Evolutionary conservation across 2,113 vertebrate species (phyloP).

Genomic region (Hydropotes inermis): DNA sequence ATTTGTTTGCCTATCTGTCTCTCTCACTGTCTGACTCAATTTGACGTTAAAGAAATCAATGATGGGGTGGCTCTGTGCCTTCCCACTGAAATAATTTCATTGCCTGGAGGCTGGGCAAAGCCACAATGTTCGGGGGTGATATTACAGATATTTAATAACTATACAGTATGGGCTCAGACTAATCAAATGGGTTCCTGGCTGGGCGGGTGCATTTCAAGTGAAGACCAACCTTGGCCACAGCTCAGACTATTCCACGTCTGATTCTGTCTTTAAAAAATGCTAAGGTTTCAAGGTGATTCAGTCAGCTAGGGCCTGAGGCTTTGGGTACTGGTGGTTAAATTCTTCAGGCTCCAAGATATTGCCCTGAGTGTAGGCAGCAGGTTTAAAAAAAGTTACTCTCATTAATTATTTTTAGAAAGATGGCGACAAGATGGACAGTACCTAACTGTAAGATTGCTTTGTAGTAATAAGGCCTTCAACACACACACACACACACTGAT

Average conservation of each 20-base stretch:
- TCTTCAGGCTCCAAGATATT: constrained; percentile 52
- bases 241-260: constrained; percentile 14
- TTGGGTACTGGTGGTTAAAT: constrained; percentile 44
- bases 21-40: constrained; percentile 11
- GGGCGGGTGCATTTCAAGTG: neutral
- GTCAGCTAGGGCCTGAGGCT: constrained; percentile 22
- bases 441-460: constrained; percentile 75
- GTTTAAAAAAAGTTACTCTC: constrained; percentile 49
- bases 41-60: constrained; percentile 49
- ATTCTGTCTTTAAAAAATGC: constrained; percentile 47
- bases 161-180: neutral
- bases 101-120: neutral
- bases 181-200: neutral
- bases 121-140: neutral
- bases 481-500: constrained; percentile 33
- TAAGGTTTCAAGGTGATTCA: constrained; percentile 56
- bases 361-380: constrained; percentile 24
- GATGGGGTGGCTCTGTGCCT: neutral
- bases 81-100: constrained; percentile 40
- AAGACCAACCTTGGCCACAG: constrained; percentile 21
- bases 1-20: constrained; percentile 17
- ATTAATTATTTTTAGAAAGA: constrained; percentile 68
- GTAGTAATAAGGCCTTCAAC: constrained; percentile 61
- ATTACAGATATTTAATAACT: constrained; percentile 39
- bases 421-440: constrained; percentile 72